phyloP scores from a whole-genome alignment of 2,113 vertebrate genomes.

The Pluvianellus socialis region DNA sequence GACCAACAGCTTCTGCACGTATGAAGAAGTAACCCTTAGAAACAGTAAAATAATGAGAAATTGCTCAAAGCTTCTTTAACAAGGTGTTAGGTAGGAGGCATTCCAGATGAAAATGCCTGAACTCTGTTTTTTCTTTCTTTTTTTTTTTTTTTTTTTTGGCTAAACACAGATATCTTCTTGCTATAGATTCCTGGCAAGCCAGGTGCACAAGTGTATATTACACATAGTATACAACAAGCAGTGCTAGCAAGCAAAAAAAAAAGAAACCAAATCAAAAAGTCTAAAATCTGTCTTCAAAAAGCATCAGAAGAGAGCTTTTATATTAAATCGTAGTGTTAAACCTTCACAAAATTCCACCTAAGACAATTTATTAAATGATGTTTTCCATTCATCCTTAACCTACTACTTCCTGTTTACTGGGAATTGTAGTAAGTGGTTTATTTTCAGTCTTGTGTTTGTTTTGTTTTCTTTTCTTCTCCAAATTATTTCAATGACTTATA shows the following conservation, averaged over 20 bases:
- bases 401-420: not conserved
- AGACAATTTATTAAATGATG: not conserved
- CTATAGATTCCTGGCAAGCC: not conserved
- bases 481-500: constrained; percentile 63
- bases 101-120: not conserved
- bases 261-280: not conserved
- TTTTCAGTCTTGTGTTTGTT: constrained; percentile 44
- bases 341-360: not conserved
- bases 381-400: constrained; percentile 8
- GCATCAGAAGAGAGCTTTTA: constrained; percentile 5
- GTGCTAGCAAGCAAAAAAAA: not conserved
- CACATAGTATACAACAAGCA: not conserved
- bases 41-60: not conserved
- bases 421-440: constrained; percentile 1
- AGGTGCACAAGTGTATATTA: not conserved
- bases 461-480: constrained; percentile 33
- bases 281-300: not conserved
- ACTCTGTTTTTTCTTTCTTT: not conserved
- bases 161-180: not conserved
- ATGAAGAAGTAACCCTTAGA: not conserved
- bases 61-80: not conserved
- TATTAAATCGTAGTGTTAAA: not conserved
- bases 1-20: not conserved
- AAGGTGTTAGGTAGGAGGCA: not conserved
- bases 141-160: not conserved